Evolutionary conservation across 2,888 invertebrate genomes (phyloP).

Genomic region (Aricia artaxerxes): DNA sequence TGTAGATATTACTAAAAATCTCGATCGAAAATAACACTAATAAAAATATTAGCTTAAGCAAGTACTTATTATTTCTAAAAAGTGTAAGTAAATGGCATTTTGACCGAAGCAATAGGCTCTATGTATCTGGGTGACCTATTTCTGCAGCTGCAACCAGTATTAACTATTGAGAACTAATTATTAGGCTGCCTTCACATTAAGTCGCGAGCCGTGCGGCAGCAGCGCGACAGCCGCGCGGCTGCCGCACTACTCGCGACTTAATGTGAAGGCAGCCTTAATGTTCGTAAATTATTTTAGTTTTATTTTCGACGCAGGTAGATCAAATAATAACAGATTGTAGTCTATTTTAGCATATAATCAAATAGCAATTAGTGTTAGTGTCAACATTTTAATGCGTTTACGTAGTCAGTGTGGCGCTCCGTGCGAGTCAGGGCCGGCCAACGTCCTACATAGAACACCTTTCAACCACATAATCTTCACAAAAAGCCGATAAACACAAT

Average conservation of each 20-base stretch:
- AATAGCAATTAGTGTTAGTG: not conserved
- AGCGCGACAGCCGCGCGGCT: too few relatives aligned
- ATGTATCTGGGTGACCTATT: not conserved
- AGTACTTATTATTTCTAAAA: too few relatives aligned
- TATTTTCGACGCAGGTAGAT: not conserved
- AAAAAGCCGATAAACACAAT: conserved; percentile 22
- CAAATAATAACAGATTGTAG: not conserved
- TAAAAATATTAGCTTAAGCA: too few relatives aligned
- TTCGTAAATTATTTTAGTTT: not conserved
- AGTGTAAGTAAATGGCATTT: too few relatives aligned
- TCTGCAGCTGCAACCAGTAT: not conserved
- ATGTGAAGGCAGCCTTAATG: too few relatives aligned
- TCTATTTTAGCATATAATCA: not conserved
- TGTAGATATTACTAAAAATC: too few relatives aligned
- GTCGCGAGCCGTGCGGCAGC: too few relatives aligned
- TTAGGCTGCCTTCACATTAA: too few relatives aligned
- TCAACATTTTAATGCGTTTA: not conserved
- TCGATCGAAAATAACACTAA: too few relatives aligned
- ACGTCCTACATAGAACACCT: conserved; percentile 53
- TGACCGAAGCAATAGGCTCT: not conserved
- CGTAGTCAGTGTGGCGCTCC: conserved; percentile 13
- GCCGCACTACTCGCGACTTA: too few relatives aligned
- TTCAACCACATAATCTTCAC: conserved; percentile 27
- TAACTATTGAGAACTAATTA: too few relatives aligned
- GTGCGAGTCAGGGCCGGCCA: conserved; percentile 63